phyloP scores from a whole-genome alignment of 2,113 vertebrate genomes.

The Pelusios castaneus region DNA sequence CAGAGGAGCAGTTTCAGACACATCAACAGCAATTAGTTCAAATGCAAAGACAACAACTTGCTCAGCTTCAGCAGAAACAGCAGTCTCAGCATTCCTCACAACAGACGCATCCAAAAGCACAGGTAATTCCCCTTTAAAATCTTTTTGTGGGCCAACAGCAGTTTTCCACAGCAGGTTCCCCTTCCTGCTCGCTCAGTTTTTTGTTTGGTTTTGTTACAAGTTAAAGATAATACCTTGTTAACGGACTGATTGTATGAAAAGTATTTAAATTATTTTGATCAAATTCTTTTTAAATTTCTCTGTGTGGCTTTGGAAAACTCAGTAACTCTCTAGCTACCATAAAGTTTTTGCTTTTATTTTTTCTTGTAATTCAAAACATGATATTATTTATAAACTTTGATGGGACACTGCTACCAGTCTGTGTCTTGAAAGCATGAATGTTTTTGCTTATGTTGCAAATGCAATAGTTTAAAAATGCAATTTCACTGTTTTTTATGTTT shows the following conservation, averaged over 20 bases:
- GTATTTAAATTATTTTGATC: not conserved
- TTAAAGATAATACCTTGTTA: accelerated
- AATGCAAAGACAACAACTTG: conserved; percentile 91
- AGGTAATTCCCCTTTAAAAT: conserved; percentile 65
- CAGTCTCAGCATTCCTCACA: conserved; percentile 83
- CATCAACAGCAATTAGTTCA: conserved; percentile 93
- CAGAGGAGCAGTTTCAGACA: conserved; percentile 92
- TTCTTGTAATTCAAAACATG: not conserved
- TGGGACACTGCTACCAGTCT: not conserved
- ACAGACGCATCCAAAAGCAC: conserved; percentile 82
- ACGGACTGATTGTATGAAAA: accelerated
- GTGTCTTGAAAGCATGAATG: not conserved
- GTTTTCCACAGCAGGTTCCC: not conserved
- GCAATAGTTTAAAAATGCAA: not conserved
- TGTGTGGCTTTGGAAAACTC: accelerated
- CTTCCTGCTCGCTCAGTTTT: not conserved
- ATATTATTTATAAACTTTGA: not conserved
- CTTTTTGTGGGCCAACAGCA: accelerated
- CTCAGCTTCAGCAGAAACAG: conserved; percentile 89
- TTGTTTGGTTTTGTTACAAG: accelerated
- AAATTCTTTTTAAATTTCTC: not conserved
- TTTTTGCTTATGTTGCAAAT: not conserved
- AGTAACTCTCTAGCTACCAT: not conserved
- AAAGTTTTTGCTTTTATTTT: not conserved
- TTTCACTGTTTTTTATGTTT: not conserved